Conservation (phyloP, 2,888 invertebrate genomes). For the Tetropium fuscum region DNA sequence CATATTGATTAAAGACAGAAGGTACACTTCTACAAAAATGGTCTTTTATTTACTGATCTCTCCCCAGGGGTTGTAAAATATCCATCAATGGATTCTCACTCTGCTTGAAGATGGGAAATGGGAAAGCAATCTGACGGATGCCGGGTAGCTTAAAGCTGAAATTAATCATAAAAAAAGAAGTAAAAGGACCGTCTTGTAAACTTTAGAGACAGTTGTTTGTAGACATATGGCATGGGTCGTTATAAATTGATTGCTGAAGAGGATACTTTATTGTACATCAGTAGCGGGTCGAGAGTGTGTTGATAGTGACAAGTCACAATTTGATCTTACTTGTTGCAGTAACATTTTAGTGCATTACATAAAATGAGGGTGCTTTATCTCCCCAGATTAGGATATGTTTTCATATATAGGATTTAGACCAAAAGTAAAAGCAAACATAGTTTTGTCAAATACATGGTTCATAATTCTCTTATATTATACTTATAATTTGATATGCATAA, state of each 20-base stretch:
- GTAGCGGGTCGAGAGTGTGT: too few relatives aligned
- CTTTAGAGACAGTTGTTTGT: neutral
- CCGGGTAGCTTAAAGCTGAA: neutral
- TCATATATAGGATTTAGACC: too few relatives aligned
- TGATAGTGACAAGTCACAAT: too few relatives aligned
- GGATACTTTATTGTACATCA: neutral
- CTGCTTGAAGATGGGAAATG: conserved; percentile 2
- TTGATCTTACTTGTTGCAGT: too few relatives aligned
- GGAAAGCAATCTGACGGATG: conserved; percentile 14
- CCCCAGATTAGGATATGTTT: too few relatives aligned
- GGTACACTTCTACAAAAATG: neutral
- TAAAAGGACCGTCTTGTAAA: conserved; percentile 8
- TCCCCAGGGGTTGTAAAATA: conserved; percentile 12
- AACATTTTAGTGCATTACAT: too few relatives aligned
- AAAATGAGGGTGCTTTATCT: too few relatives aligned
- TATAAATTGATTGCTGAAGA: neutral
- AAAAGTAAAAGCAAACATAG: too few relatives aligned
- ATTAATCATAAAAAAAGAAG: conserved; percentile 16
- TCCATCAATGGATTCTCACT: conserved; percentile 6
- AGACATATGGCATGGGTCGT: neutral
- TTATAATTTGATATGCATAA: too few relatives aligned
- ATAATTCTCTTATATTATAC: too few relatives aligned
- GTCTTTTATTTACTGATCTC: conserved; percentile 6
- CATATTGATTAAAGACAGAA: conserved; percentile 3
- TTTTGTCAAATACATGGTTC: too few relatives aligned